Percentiles rank a stretch among this genome's conserved stretches.
Evolutionary conservation across 1,140 invertebrate genomes (phyloP).

Genomic region (Amphibalanus amphitrite): DNA sequence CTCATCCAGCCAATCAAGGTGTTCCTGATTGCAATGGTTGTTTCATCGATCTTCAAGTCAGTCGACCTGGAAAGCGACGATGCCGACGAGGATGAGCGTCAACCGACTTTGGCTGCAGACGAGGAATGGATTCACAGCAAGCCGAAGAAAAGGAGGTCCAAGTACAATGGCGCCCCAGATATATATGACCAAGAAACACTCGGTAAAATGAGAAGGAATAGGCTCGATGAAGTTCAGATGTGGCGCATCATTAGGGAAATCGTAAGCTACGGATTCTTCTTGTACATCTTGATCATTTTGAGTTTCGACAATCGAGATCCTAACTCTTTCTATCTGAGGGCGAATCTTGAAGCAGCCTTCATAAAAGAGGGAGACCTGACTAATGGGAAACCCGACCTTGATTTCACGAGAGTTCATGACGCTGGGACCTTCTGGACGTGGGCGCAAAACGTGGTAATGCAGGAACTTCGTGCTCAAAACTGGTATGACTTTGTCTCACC

Average conservation of each 20-base stretch:
- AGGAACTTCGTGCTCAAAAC: conserved; percentile 20
- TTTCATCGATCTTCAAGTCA: conserved; percentile 31
- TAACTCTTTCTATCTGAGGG: conserved; percentile 6
- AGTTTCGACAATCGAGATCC: not conserved
- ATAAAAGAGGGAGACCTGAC: not conserved
- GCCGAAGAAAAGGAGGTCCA: too few species aligned
- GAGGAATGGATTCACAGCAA: conserved; percentile 11
- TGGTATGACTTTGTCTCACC: conserved; percentile 32
- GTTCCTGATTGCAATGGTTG: conserved; percentile 30
- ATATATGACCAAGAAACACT: conserved; percentile 4
- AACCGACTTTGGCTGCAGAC: conserved; percentile 10
- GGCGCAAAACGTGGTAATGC: conserved; percentile 6
- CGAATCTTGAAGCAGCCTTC: not conserved
- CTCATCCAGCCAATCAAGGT: conserved; percentile 19
- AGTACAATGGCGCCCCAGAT: conserved; percentile 7
- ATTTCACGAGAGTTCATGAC: conserved; percentile 9
- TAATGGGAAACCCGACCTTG: too few species aligned
- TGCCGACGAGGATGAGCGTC: conserved; percentile 13
- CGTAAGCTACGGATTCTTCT: conserved; percentile 3
- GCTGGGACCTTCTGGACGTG: conserved; percentile 10
- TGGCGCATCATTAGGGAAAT: conserved; percentile 4
- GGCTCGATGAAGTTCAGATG: conserved; percentile 6
- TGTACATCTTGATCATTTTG: not conserved
- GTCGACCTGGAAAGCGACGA: conserved; percentile 12
- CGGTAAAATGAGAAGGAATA: not conserved